Percentiles rank a stretch among this genome's conserved stretches.
Conservation (phyloP, 2,888 invertebrate species). For the Chrysolina americana region DNA sequence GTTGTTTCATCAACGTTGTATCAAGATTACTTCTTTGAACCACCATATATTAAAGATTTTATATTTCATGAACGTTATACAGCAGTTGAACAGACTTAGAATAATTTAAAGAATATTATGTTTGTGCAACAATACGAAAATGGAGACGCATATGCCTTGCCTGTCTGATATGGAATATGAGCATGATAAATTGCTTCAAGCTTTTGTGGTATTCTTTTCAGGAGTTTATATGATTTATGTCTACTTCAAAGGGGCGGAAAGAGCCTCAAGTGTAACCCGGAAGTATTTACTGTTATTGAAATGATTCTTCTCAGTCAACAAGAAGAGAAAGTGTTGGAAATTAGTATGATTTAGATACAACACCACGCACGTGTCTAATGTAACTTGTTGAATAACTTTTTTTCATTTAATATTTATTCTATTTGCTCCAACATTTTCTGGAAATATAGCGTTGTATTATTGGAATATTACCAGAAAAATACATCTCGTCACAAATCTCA, state of each 20-base stretch:
- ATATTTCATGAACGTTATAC: background rate
- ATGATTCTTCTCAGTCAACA: background rate
- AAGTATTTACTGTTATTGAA: slow-evolving; percentile 16
- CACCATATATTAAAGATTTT: background rate
- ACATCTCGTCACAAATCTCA: too few species aligned
- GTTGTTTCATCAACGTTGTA: too few species aligned
- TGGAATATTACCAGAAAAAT: too few species aligned
- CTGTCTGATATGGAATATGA: slow-evolving; percentile 10
- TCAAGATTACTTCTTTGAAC: too few species aligned
- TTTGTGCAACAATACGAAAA: slow-evolving; percentile 4
- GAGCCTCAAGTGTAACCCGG: background rate
- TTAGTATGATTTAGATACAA: too few species aligned
- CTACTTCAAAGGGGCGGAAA: slow-evolving; percentile 2
- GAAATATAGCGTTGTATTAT: too few species aligned
- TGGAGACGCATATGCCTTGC: slow-evolving; percentile 4
- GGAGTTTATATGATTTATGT: slow-evolving; percentile 6
- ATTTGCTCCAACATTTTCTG: too few species aligned
- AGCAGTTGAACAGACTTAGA: background rate
- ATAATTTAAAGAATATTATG: slow-evolving; percentile 12
- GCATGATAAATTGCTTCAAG: slow-evolving; percentile 15
- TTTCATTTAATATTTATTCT: too few species aligned
- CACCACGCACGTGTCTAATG: too few species aligned
- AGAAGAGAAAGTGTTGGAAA: too few species aligned
- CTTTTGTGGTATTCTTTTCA: slow-evolving; percentile 18
- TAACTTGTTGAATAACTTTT: too few species aligned